Percentiles rank a stretch among this genome's conserved stretches.
These are phyloP conservation scores for Caenorhabditis latens DNA, from an alignment of 1,140 invertebrate genomes.

Conservation along the genomic window DNA sequence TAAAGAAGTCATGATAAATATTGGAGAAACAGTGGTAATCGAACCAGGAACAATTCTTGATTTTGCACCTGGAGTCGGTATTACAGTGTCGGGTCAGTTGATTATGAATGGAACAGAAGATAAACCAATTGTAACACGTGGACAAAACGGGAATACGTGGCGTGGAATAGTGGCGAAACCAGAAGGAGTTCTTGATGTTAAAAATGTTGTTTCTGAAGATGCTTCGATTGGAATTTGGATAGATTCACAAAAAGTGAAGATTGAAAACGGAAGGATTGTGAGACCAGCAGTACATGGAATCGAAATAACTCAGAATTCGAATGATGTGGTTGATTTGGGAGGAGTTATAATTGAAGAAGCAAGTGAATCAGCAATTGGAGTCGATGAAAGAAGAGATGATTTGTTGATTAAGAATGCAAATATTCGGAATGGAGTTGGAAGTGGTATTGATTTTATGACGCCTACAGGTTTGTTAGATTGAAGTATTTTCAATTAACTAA, in stretches of 20 bases:
- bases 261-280: conserved; percentile 25
- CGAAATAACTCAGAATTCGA: conserved; percentile 43
- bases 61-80: conserved; percentile 51
- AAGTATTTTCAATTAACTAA: background rate
- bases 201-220: conserved; percentile 41
- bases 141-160: conserved; percentile 39
- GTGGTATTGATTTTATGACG: conserved; percentile 55
- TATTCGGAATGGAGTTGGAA: conserved; percentile 34
- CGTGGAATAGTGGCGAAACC: conserved; percentile 15
- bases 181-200: conserved; percentile 25
- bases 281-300: conserved; percentile 52
- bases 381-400: conserved; percentile 51
- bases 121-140: conserved; percentile 16
- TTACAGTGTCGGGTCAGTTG: conserved; percentile 31
- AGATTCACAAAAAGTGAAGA: conserved; percentile 51
- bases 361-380: conserved; percentile 47
- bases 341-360: conserved; percentile 43
- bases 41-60: conserved; percentile 46
- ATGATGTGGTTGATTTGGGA: conserved; percentile 51
- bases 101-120: conserved; percentile 53
- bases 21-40: conserved; percentile 35
- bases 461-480: background rate
- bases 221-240: conserved; percentile 54
- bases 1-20: conserved; percentile 18
- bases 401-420: conserved; percentile 8